These are phyloP conservation scores for Hippoglossus stenolepis DNA, from an alignment of 2,113 vertebrate genomes.

Conservation along the genomic window DNA sequence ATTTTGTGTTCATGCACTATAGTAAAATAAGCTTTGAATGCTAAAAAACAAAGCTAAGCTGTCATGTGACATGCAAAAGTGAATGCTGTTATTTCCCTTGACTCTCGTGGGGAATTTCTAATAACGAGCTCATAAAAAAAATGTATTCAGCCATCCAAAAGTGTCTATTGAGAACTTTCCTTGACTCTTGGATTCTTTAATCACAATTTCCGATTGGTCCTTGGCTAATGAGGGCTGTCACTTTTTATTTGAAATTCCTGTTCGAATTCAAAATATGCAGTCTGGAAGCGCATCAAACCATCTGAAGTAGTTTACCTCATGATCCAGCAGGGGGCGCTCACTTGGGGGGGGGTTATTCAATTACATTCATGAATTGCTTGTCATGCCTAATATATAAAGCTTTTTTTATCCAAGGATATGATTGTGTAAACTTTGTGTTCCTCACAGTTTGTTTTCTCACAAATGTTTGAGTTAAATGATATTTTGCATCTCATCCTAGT, in stretches of 20 bases:
- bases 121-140: slow-evolving; percentile 32
- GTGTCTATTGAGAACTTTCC: slow-evolving; percentile 10
- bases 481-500: slow-evolving; percentile 19
- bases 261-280: no score
- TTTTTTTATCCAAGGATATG: slow-evolving; percentile 9
- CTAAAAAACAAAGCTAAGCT: not conserved
- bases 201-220: slow-evolving; percentile 9
- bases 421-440: slow-evolving; percentile 10
- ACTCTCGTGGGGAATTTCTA: not conserved
- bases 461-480: slow-evolving; percentile 4
- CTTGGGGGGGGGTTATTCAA: no score
- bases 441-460: not conserved
- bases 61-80: not conserved
- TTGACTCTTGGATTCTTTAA: slow-evolving; percentile 24
- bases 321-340: no score
- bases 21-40: not conserved
- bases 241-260: no score
- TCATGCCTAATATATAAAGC: no score
- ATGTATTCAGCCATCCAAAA: slow-evolving; percentile 8
- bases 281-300: no score
- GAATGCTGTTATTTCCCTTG: slow-evolving; percentile 2
- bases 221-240: no score
- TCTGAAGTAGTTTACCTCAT: no score
- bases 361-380: no score
- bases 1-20: not conserved